These are phyloP conservation scores for Lasioglossum baleicum DNA, from an alignment of 1,140 invertebrate species.

Conservation along the genomic window DNA sequence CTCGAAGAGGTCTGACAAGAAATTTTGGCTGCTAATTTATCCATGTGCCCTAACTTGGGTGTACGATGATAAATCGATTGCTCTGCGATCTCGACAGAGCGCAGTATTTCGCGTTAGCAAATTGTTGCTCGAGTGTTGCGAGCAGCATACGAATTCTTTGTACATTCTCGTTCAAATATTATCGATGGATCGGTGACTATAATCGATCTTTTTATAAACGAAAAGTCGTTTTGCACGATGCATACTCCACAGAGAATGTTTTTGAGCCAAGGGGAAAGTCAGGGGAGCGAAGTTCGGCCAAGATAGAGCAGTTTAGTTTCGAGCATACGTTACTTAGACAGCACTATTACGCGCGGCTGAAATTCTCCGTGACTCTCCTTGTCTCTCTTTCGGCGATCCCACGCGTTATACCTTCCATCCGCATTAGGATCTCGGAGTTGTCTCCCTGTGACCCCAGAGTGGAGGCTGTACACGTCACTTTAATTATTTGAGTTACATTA, in stretches of 20 bases:
- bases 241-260: neutral
- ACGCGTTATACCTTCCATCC: constrained; percentile 19
- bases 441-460: constrained; percentile 21
- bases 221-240: too few relatives aligned
- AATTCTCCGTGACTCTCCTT: constrained; percentile 7
- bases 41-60: too few relatives aligned
- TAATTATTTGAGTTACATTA: constrained; percentile 64
- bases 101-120: too few relatives aligned
- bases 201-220: too few relatives aligned
- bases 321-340: constrained; percentile 33
- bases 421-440: constrained; percentile 46
- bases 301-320: constrained; percentile 32
- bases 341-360: constrained; percentile 31
- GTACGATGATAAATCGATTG: too few relatives aligned
- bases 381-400: neutral
- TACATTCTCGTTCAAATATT: too few relatives aligned
- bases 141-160: too few relatives aligned
- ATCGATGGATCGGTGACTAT: too few relatives aligned
- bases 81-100: too few relatives aligned
- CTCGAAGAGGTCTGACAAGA: too few relatives aligned
- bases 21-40: too few relatives aligned
- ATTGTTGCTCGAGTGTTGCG: too few relatives aligned
- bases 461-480: constrained; percentile 54
- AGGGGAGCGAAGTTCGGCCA: neutral
- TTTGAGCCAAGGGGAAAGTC: neutral